A percentile compares a stretch with the other conserved stretches of the same genome.
These are phyloP conservation scores for Nothura maculosa DNA, from an alignment of 2,797 vertebrate genomes.

Conservation along the genomic window DNA sequence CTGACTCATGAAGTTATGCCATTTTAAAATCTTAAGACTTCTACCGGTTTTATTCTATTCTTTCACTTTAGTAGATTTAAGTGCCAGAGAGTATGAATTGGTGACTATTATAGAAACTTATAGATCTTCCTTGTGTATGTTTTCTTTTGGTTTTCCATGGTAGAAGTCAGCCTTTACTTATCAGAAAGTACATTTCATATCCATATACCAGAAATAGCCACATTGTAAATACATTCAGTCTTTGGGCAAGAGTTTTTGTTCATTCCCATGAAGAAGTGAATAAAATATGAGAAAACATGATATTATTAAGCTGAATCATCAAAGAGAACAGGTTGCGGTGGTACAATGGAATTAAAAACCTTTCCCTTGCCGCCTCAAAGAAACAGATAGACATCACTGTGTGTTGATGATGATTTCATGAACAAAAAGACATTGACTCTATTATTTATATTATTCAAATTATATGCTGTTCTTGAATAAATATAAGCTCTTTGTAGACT, in stretches of 20 bases:
- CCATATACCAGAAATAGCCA: neutral
- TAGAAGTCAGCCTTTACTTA: neutral
- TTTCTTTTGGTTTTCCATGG: neutral
- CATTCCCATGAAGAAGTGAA: neutral
- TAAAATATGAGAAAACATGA: neutral
- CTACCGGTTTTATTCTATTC: neutral
- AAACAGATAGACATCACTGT: neutral
- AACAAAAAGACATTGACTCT: neutral
- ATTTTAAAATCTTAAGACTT: neutral
- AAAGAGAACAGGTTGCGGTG: neutral
- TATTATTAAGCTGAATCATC: accelerated
- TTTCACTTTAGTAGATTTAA: neutral
- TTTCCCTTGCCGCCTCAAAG: neutral
- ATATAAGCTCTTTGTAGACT: neutral
- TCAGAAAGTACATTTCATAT: accelerated
- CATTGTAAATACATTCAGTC: accelerated
- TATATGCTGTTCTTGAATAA: neutral
- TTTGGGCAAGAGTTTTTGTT: accelerated
- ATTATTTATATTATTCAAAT: neutral
- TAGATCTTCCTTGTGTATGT: accelerated
- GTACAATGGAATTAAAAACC: neutral
- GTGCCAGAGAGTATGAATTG: neutral
- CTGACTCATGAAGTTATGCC: neutral
- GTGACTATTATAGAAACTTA: neutral
- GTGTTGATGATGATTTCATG: neutral